These are phyloP conservation scores for Myrmecophaga tridactyla DNA, from an alignment of 2,113 vertebrate species.

Conservation along the genomic window DNA sequence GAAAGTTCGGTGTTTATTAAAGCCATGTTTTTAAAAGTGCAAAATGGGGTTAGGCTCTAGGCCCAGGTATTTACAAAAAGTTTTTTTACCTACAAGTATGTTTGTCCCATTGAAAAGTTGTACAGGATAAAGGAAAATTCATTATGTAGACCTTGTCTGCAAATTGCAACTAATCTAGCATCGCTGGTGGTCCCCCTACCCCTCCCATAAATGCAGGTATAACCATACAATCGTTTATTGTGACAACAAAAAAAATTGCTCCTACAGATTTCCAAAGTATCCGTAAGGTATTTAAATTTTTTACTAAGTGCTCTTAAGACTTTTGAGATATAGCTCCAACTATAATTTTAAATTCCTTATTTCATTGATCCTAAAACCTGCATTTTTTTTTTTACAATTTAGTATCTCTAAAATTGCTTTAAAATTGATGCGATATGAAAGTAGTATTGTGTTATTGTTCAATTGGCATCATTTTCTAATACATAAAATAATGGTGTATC, in stretches of 20 bases:
- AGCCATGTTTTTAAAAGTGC: neutral
- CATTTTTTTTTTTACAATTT: neutral
- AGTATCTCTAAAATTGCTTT: constrained; percentile 5
- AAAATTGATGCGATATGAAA: neutral
- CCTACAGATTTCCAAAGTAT: neutral
- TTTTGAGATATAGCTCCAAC: neutral
- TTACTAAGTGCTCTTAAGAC: constrained; percentile 9
- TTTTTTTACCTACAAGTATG: neutral
- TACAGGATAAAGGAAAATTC: neutral
- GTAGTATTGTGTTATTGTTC: neutral
- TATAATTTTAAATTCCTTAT: constrained; percentile 25
- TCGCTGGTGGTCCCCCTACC: neutral
- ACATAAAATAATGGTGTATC: constrained; percentile 41
- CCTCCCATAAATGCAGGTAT: neutral
- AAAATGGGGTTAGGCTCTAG: neutral
- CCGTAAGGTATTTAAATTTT: neutral
- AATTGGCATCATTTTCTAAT: constrained; percentile 30
- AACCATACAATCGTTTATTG: neutral
- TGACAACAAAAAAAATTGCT: neutral
- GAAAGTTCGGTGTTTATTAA: constrained; percentile 29
- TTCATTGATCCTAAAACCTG: neutral
- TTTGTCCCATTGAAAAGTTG: neutral
- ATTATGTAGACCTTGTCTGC: neutral
- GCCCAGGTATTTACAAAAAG: neutral
- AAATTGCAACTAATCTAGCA: neutral